Evolutionary conservation across 1,140 invertebrate genomes (phyloP), one percentile per base, ranked within the genome.

Genomic region (Hylyphantes graminicola): DNA sequence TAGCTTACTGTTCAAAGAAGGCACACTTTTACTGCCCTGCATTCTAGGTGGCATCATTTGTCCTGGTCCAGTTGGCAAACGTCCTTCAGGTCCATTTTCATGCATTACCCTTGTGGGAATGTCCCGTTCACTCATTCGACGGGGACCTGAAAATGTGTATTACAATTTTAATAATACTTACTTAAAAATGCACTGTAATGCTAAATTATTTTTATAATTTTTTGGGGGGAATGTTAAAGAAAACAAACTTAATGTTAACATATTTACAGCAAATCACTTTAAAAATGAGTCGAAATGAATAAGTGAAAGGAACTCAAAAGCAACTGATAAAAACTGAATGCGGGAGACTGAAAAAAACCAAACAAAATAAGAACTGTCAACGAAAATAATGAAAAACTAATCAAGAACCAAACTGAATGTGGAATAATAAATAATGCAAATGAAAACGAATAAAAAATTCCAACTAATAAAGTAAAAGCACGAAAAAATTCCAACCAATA

Each of bases 111-210:
- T 78, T 2, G 54, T 74, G 51, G 93, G 92, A 88, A 96, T 91
- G 92, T 96, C 95, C 87, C 95, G 92, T 91, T 96, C 95, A 89
- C 95, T 96, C 93, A 96, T 95, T 88, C 95, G 92, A 88, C 95
- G 93, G 87, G 94, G 93, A 90, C 94, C 83, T 85, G 63, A 54
- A 64, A 21, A 8, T 17, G 35, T 8, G 53, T 13, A 35, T 17
- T 61, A 61, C 2, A 61, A 3, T 61, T 6, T 61, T 61, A 35
- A 35, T 35, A 35, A 35, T 35, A 35, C 35, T 35, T 35, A 35
- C 35, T 35, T 35, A 35, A 35, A 35, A 35, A 35, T 35, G 35
- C 35, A 35, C 35, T 35, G 35, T 35, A 35, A 35, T 35, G 35
- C 1, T 35, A 1, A 35, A 35, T 35, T 35, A 1, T 35, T 35